Evolutionary conservation across 2,888 invertebrate species (phyloP), one percentile per base, ranked within the genome.

Genomic region (Ctenicera cuprea): DNA sequence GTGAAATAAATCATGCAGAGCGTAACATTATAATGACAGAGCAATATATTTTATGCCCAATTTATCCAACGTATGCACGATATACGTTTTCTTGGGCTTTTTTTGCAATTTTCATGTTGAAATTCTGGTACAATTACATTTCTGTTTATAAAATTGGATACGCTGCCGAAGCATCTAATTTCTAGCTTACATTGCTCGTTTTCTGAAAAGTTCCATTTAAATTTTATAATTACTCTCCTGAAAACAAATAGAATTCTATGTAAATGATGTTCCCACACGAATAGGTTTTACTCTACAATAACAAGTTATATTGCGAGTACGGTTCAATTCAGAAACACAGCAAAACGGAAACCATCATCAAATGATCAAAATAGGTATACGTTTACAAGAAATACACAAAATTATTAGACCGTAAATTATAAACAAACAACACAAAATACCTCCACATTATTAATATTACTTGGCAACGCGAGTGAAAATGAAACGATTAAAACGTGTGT

Each of bases 1-100:
- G 20, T 16, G 43, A 14, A 48, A 18, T 48, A 48, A 48, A 48
- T 48, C 48, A 48, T 48, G 48, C 48, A 48, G 18, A 48, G 16
- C 48, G 48, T 18, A 16, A 48, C 48, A 41, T 20, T 48, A 18
- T 48, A 48, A 48, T 48, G 18, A 16, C 48, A 18, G 18, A 14
- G 33, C 33, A 33, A 33, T 16, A 48, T 48, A 48, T 48, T 48
- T 48, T 48, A 48, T 18, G 48, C 16, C 20, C 48, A 48, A 48
- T 48, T 48, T 48, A 48, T 18, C 9, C 20, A 48, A 9, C 48
- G 7, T 16, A 20, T 9, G 18, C 48, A 20, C 8, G 20, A 33
- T n/a, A 26, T 5, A 5, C 26, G 5, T 26, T 26, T 26, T 26
- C 26, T 26, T 26, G 26, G 26, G 26, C n/a, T 26, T 5, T 26